These are phyloP conservation scores for Corvus hawaiiensis DNA, from an alignment of 2,113 vertebrate species.

Conservation along the genomic window DNA sequence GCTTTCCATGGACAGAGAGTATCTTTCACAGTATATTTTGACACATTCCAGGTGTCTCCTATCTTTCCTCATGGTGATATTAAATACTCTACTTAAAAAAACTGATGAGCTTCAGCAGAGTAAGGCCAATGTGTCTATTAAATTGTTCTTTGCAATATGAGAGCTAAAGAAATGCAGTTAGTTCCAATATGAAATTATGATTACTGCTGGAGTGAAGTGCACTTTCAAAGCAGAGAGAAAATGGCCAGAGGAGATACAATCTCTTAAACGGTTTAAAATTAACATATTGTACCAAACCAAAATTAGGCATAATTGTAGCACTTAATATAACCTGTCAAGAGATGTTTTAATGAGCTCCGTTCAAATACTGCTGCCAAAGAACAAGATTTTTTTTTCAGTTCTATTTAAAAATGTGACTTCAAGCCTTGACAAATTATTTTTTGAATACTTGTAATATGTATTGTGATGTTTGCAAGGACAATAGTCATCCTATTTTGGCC, in stretches of 20 bases:
- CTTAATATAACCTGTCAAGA: conserved; percentile 18
- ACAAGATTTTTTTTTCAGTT: neutral
- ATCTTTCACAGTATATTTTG: neutral
- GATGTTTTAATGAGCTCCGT: neutral
- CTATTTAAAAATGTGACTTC: neutral
- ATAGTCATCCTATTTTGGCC: neutral
- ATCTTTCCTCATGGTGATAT: neutral
- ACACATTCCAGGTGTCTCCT: neutral
- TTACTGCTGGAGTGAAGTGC: neutral
- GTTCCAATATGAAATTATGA: neutral
- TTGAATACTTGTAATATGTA: neutral
- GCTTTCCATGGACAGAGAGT: neutral
- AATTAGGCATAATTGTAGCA: conserved; percentile 18
- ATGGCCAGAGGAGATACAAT: neutral
- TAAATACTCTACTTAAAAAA: neutral
- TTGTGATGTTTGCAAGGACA: neutral
- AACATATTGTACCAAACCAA: conserved; percentile 14
- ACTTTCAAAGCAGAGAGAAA: neutral
- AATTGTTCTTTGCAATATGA: neutral
- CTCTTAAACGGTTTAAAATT: conserved; percentile 23
- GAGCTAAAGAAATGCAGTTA: neutral
- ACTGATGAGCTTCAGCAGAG: neutral
- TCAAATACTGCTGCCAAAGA: neutral
- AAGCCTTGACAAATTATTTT: neutral
- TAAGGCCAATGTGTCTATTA: neutral